phyloP scores from a whole-genome alignment of 2,888 invertebrate species.

The Cantharis lateralis region DNA sequence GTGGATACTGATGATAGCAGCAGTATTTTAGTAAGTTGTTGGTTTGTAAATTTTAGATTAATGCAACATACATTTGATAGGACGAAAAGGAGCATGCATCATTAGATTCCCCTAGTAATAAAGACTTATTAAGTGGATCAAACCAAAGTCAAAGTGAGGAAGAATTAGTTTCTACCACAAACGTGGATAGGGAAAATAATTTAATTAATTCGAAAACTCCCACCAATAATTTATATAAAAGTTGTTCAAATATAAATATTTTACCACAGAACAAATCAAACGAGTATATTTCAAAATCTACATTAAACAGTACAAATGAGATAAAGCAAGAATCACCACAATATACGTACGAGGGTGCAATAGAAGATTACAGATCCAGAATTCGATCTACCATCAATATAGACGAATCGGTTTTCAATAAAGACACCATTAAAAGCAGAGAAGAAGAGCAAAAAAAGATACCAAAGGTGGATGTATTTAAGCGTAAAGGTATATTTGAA shows the following conservation, averaged over 20 bases:
- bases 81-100: conserved; percentile 46
- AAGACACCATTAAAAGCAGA: conserved; percentile 44
- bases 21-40: conserved; percentile 46
- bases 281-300: conserved; percentile 1
- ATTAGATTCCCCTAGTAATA: conserved; percentile 43
- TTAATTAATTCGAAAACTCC: conserved; percentile 20
- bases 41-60: conserved; percentile 5
- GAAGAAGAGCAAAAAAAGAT: conserved; percentile 53
- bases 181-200: conserved; percentile 26
- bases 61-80: conserved; percentile 29
- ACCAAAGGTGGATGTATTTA: conserved; percentile 82
- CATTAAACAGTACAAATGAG: conserved; percentile 39
- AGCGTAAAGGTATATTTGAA: conserved; percentile 83
- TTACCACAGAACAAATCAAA: conserved; percentile 26
- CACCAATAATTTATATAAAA: conserved; percentile 29
- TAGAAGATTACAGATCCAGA: conserved; percentile 82
- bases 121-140: conserved; percentile 44
- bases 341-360: conserved; percentile 87
- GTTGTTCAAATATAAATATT: conserved; percentile 4
- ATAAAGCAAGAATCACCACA: conserved; percentile 74
- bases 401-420: conserved; percentile 47
- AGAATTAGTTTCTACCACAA: conserved; percentile 46
- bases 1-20: conserved; percentile 52
- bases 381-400: conserved; percentile 60
- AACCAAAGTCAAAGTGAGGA: conserved; percentile 52